A percentile compares a stretch with the other conserved stretches of the same genome.
phyloP scores from a whole-genome alignment of 2,113 vertebrate genomes.

The Thamnaconus septentrionalis region DNA sequence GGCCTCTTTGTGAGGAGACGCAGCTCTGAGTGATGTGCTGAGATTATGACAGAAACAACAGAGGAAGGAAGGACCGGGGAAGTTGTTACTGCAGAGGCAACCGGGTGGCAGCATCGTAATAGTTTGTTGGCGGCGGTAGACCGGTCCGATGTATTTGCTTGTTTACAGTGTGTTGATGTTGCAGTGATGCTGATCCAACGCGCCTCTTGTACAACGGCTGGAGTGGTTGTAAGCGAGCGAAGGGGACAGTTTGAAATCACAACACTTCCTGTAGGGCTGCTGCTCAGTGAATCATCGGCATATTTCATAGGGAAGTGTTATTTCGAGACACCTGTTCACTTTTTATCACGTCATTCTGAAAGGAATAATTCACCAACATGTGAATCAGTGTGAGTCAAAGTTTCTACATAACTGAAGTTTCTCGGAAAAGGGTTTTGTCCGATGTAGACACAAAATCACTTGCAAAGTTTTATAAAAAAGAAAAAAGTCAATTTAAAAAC shows the following conservation, averaged over 20 bases:
- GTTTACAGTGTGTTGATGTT: constrained; percentile 8
- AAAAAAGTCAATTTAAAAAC: too few species aligned
- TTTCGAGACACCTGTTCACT: too few species aligned
- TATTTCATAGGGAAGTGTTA: too few species aligned
- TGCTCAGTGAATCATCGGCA: too few species aligned
- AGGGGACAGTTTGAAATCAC: too few species aligned
- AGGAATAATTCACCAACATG: too few species aligned
- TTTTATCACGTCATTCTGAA: too few species aligned
- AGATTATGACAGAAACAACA: constrained; percentile 16
- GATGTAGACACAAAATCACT: background rate
- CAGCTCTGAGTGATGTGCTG: constrained; percentile 34
- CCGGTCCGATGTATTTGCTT: constrained; percentile 44
- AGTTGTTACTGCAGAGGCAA: constrained; percentile 73
- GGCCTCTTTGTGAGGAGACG: constrained; percentile 65
- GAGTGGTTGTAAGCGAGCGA: constrained; percentile 8
- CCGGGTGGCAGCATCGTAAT: constrained; percentile 59
- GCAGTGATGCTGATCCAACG: constrained; percentile 6
- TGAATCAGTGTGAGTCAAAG: too few species aligned
- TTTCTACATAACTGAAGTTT: too few species aligned
- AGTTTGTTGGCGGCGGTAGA: constrained; percentile 53
- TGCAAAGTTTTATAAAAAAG: constrained; percentile 4
- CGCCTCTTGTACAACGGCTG: constrained; percentile 5
- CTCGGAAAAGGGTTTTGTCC: background rate
- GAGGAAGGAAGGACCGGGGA: constrained; percentile 24
- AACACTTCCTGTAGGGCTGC: too few species aligned